Evolutionary conservation across 2,113 vertebrate genomes (phyloP).

Genomic region (Xenus cinereus): DNA sequence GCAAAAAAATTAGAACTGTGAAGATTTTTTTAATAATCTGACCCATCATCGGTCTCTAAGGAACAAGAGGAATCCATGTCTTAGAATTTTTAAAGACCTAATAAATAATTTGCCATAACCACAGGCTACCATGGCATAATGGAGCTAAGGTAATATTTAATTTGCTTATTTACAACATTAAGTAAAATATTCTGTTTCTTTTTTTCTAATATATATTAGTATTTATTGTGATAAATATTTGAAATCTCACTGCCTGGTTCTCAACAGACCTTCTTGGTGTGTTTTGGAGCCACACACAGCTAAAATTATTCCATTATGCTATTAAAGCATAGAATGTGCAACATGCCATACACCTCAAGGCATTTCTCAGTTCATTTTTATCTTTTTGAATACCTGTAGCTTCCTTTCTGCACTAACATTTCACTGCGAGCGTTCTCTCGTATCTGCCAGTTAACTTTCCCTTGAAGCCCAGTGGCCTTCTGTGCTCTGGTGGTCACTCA

Average conservation of each 20-base stretch:
- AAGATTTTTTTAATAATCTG: slow-evolving; percentile 23
- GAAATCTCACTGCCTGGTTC: background rate
- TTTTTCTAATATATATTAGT: background rate
- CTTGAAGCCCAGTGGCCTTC: slow-evolving; percentile 66
- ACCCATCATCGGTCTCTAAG: background rate
- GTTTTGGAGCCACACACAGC: slow-evolving; percentile 17
- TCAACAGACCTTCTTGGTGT: background rate
- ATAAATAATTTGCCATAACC: slow-evolving; percentile 58
- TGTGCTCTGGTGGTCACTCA: slow-evolving; percentile 55
- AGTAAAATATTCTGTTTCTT: background rate
- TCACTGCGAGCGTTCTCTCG: slow-evolving; percentile 56
- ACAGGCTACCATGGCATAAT: background rate
- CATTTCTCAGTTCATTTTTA: slow-evolving; percentile 60
- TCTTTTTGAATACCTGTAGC: slow-evolving; percentile 66
- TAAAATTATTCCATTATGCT: slow-evolving; percentile 62
- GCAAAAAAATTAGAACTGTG: background rate
- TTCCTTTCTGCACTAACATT: slow-evolving; percentile 64
- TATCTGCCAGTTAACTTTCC: slow-evolving; percentile 65
- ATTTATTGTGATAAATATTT: slow-evolving; percentile 13
- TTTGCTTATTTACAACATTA: slow-evolving; percentile 23
- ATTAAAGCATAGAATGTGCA: slow-evolving; percentile 54
- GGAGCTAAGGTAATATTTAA: slow-evolving; percentile 12
- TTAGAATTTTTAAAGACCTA: slow-evolving; percentile 51
- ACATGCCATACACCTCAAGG: slow-evolving; percentile 60
- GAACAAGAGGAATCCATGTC: background rate